Percentiles rank a stretch among this genome's conserved stretches.
Conservation (phyloP, 35 echinoderm and acorn worm genomes). For the Heliocidaris tuberculata region DNA sequence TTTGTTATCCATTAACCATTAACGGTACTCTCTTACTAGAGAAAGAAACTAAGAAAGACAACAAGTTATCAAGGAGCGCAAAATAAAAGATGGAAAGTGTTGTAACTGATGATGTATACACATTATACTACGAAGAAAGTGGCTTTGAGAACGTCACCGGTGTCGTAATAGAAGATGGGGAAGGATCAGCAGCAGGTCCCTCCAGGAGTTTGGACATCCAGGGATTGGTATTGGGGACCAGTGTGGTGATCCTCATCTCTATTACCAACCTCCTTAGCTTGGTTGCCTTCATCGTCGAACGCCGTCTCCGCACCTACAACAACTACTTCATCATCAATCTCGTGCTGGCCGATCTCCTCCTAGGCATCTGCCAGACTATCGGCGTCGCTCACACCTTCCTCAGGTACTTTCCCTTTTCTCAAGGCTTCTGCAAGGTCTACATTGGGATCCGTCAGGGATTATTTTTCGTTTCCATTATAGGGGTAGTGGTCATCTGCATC, state of each 20-base stretch:
- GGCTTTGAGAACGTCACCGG: neutral
- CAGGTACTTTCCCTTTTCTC: neutral
- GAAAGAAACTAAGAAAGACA: neutral
- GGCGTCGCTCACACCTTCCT: neutral
- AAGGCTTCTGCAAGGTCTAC: neutral
- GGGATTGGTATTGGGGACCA: neutral
- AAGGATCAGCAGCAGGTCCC: neutral
- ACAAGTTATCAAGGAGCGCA: neutral
- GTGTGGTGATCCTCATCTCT: neutral
- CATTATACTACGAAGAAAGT: neutral
- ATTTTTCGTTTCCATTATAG: neutral
- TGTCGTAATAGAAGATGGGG: neutral
- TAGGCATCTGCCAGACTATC: neutral
- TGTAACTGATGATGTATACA: neutral
- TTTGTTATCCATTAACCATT: no score
- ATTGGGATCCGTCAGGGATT: neutral
- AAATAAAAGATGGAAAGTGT: neutral
- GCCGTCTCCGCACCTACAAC: neutral
- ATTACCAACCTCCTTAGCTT: neutral
- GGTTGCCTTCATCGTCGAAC: neutral
- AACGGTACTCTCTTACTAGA: neutral
- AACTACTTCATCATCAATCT: constrained; percentile 5
- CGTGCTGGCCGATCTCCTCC: neutral
- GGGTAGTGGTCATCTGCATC: neutral
- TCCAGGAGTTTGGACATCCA: neutral